Percentiles rank a stretch among this genome's conserved stretches.
Conservation (phyloP, 2,797 vertebrate species). For the Rhinichthys osculus region DNA sequence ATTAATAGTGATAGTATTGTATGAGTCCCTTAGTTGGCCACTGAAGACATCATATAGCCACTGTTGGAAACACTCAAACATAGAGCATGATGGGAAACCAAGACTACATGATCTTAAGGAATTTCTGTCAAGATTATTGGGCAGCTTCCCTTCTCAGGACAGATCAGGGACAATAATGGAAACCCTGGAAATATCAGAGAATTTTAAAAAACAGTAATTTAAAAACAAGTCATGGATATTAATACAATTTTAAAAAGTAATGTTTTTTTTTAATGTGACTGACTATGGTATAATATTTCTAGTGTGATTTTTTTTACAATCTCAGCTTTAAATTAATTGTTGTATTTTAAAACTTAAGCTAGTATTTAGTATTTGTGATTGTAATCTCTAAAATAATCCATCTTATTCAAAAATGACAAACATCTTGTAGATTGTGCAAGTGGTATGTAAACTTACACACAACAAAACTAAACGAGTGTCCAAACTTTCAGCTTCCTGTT, state of each 20-base stretch:
- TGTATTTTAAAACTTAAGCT: background rate
- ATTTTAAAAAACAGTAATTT: too few species aligned
- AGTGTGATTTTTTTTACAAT: too few species aligned
- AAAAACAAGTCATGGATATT: background rate
- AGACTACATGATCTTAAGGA: background rate
- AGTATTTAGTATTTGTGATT: background rate
- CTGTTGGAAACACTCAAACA: background rate
- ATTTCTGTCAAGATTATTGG: background rate
- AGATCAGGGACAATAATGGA: background rate
- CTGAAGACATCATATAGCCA: background rate
- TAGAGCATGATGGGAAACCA: background rate
- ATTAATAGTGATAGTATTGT: background rate
- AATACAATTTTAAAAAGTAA: background rate
- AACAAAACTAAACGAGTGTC: background rate
- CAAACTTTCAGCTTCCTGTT: conserved; percentile 86
- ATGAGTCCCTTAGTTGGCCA: background rate
- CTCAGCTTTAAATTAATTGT: background rate
- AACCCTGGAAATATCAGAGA: background rate
- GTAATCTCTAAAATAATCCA: background rate
- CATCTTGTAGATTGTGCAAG: background rate
- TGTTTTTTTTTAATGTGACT: background rate
- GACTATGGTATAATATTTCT: background rate
- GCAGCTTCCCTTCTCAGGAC: background rate
- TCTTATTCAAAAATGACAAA: background rate
- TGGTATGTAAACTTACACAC: background rate